These are phyloP conservation scores for Cinclus cinclus DNA, from an alignment of 2,113 vertebrate species.

Conservation along the genomic window DNA sequence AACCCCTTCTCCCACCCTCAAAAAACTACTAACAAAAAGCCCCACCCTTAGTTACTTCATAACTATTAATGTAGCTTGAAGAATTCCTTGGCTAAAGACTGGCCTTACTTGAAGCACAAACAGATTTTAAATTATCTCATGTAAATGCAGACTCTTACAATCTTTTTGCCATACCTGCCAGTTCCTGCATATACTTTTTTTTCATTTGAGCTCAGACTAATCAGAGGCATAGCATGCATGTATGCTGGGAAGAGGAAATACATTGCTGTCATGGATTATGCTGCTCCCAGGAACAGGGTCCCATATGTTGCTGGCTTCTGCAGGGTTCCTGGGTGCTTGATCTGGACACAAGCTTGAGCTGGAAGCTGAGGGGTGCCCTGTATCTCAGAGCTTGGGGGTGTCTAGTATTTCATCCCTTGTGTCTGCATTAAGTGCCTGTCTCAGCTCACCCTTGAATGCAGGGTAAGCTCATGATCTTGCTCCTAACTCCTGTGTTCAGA, in stretches of 20 bases:
- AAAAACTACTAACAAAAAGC: not conserved
- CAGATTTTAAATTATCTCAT: not conserved
- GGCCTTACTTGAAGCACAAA: not conserved
- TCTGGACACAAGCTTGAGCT: accelerated
- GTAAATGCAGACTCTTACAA: not conserved
- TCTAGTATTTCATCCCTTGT: not conserved
- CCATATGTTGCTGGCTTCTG: accelerated
- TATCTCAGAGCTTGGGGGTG: not conserved
- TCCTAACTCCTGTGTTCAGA: not conserved
- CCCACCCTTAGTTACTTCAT: not conserved
- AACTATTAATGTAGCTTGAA: not conserved
- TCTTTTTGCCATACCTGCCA: not conserved
- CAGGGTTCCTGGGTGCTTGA: not conserved
- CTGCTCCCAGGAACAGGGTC: not conserved
- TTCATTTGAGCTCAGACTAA: not conserved
- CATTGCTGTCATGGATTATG: accelerated
- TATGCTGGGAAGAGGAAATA: not conserved
- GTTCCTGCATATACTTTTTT: not conserved
- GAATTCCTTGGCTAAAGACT: not conserved
- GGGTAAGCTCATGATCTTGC: not conserved
- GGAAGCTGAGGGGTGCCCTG: not conserved
- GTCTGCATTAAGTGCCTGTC: not conserved
- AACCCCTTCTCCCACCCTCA: not conserved
- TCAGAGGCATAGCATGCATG: not conserved
- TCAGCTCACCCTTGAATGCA: not conserved